Conservation (phyloP, 2,113 vertebrate genomes). For the Paralichthys olivaceus region DNA sequence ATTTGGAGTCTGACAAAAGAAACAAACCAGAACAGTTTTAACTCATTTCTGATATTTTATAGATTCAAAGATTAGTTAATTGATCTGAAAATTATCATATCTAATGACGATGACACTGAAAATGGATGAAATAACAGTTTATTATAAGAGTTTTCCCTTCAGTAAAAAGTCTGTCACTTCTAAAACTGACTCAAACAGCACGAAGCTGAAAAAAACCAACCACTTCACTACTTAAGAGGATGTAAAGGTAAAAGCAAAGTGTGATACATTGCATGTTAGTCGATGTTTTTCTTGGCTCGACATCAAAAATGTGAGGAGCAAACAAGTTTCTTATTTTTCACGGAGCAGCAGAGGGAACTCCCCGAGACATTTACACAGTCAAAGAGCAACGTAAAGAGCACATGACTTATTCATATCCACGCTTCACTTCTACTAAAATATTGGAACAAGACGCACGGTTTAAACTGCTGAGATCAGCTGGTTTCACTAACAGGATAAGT, state of each 20-base stretch:
- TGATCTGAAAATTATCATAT: too few relatives aligned
- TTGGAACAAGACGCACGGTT: constrained; percentile 9
- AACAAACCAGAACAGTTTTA: too few relatives aligned
- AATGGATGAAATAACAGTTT: too few relatives aligned
- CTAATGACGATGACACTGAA: too few relatives aligned
- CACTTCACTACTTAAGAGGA: too few relatives aligned
- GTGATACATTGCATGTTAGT: constrained; percentile 16
- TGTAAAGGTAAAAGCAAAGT: too few relatives aligned
- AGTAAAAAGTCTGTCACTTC: too few relatives aligned
- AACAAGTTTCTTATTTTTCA: neutral
- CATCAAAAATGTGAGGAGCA: constrained; percentile 9
- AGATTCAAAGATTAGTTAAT: too few relatives aligned
- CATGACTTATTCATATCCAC: constrained; percentile 13
- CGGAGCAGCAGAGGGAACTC: constrained; percentile 5
- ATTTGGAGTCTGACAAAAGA: too few relatives aligned
- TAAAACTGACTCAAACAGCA: neutral
- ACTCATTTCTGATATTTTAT: too few relatives aligned
- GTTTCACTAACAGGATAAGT: constrained; percentile 7
- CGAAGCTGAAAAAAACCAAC: neutral
- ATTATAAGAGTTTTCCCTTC: too few relatives aligned
- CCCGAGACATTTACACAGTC: constrained; percentile 14
- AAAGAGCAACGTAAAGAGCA: constrained; percentile 5
- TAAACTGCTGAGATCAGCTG: neutral
- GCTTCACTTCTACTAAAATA: neutral
- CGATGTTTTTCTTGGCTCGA: neutral